A percentile compares a stretch with the other conserved stretches of the same genome.
Evolutionary conservation across 2,113 vertebrate genomes (phyloP).

Genomic region (Grus americana): DNA sequence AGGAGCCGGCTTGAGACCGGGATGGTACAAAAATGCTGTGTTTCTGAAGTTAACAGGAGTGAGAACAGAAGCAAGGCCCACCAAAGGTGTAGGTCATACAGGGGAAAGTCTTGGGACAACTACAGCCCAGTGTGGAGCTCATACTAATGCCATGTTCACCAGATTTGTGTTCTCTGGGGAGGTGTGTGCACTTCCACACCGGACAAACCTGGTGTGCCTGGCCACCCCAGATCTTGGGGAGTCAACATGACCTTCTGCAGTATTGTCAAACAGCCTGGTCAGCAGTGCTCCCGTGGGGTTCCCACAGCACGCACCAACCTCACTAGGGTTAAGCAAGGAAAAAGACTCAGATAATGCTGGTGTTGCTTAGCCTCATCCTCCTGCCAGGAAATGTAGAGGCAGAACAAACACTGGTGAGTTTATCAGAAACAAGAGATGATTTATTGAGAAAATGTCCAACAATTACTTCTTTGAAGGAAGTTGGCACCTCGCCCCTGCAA

Average conservation of each 20-base stretch:
- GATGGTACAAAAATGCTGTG: neutral
- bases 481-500: neutral
- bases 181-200: fast-evolving
- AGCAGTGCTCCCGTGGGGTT: fast-evolving
- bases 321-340: neutral
- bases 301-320: neutral
- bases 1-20: neutral
- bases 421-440: constrained; percentile 45
- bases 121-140: neutral
- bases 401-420: constrained; percentile 37
- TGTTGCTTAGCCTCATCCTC: neutral
- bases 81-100: neutral
- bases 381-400: neutral
- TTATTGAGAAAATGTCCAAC: constrained; percentile 39
- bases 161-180: neutral
- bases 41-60: neutral
- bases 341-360: neutral
- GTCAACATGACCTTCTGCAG: neutral
- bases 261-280: neutral
- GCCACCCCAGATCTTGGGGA: neutral
- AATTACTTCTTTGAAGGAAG: constrained; percentile 51
- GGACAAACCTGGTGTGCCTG: neutral
- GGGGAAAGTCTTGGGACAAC: neutral
- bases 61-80: neutral
- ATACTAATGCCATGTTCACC: neutral